Evolutionary conservation across 2,888 invertebrate species (phyloP), one percentile per base, ranked within the genome.

Genomic region (Heliconius aoede): DNA sequence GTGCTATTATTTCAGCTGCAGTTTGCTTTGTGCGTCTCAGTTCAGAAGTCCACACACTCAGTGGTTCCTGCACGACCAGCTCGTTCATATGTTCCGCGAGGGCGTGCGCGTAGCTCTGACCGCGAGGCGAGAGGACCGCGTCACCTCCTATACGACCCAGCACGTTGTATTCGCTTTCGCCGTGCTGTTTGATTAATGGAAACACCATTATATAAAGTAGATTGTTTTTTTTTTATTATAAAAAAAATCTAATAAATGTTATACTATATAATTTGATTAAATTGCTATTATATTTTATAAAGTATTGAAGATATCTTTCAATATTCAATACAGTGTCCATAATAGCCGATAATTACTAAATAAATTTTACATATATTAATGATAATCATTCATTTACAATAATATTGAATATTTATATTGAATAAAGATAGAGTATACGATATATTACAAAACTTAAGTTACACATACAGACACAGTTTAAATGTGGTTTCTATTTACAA

Each of bases 101-200:
- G 0, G 96, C 96, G 80, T 95, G 95, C 0, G 97, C 97, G 91
- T 98, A 98, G 87, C 96, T 93, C 84, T 96, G 93, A 0, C 99
- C 99, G 32, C 98, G 95, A 0, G 97, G 95, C 11, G 98, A 98
- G 62, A 99, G 93, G 32, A 96, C 96, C 18, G 98, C 97, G 89
- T 99, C 98, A 2, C 99, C 99, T 0, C 99, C 99, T 83, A 99
- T 98, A 79, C 97, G 96, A 0, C 99, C 99, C 21, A 97, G 92
- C 4, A 98, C 96, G 90, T 99, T 99, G 95, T 97, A 98, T 85
- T 98, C 97, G 87, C 98, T 98, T 90, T 99, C 99, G 3, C 99
- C 99, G 89, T 99, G 99, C 97, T 98, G 89, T 7, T 89, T 90
- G 73, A 60, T 26, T 13, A 60, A 60, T 26, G 24, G 24, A 51